phyloP scores from a whole-genome alignment of 2,888 invertebrate species.

The Cheilosia impressa region DNA sequence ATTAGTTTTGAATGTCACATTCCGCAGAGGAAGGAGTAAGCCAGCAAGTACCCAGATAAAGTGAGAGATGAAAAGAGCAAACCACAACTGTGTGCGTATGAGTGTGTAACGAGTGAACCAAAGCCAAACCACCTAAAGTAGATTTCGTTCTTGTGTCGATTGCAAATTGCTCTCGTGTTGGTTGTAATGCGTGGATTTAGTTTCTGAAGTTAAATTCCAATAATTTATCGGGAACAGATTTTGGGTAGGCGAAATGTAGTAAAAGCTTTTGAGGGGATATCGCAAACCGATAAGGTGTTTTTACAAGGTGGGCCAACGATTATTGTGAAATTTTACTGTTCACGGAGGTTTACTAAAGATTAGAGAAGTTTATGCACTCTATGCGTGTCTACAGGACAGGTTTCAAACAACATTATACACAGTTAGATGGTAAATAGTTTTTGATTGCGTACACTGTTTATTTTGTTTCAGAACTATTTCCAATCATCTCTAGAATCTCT shows the following conservation, averaged over 20 bases:
- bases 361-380: no score
- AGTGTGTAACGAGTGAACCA: background rate
- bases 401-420: no score
- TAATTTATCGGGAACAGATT: slow-evolving; percentile 48
- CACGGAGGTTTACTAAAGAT: no score
- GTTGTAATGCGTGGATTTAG: slow-evolving; percentile 33
- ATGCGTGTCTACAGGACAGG: no score
- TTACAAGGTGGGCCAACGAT: background rate
- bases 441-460: no score
- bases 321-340: no score
- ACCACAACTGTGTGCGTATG: slow-evolving; percentile 10
- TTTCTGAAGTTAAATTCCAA: slow-evolving; percentile 36
- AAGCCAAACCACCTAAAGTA: slow-evolving; percentile 12
- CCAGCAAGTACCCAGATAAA: slow-evolving; percentile 65
- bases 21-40: slow-evolving; percentile 68
- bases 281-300: background rate
- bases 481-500: no score
- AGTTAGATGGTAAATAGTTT: no score
- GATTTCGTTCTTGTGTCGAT: slow-evolving; percentile 29
- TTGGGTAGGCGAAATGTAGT: slow-evolving; percentile 25
- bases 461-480: no score
- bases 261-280: background rate
- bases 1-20: slow-evolving; percentile 75
- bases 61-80: slow-evolving; percentile 55
- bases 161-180: slow-evolving; percentile 3